These are phyloP conservation scores for Furcifer pardalis DNA, from an alignment of 2,797 vertebrate genomes.

Conservation along the genomic window DNA sequence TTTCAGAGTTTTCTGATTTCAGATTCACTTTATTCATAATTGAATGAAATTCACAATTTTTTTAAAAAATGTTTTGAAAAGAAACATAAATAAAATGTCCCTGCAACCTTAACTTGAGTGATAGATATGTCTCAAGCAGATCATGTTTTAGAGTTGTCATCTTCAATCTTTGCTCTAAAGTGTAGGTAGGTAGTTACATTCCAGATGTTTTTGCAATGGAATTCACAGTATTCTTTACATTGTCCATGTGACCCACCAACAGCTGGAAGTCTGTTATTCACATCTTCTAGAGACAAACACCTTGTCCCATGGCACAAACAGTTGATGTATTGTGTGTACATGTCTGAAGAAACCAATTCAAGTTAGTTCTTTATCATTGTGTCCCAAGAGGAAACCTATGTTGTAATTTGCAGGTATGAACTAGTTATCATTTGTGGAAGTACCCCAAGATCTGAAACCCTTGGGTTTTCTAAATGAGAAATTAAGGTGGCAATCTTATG, in stretches of 20 bases:
- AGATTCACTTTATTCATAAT: background rate
- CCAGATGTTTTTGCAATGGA: too few species aligned
- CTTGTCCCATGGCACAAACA: background rate
- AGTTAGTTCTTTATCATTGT: background rate
- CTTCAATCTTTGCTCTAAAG: background rate
- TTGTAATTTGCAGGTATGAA: background rate
- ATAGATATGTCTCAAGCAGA: background rate
- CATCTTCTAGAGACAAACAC: background rate
- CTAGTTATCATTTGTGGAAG: background rate
- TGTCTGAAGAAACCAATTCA: background rate
- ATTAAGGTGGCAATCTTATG: too few species aligned
- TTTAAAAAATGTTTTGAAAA: background rate
- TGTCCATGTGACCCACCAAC: too few species aligned
- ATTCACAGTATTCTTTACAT: too few species aligned
- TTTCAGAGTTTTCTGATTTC: background rate
- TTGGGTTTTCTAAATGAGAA: too few species aligned
- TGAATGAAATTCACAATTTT: background rate
- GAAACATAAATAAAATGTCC: background rate
- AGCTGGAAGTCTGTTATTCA: too few species aligned
- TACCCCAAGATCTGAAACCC: too few species aligned
- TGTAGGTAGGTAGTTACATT: too few species aligned
- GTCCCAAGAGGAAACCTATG: background rate
- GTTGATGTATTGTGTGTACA: too few species aligned
- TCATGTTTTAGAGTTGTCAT: background rate
- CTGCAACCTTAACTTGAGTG: background rate